Base-by-base conservation (phyloP, 2,888 invertebrate genomes). In the Erynnis tages region DNA sequence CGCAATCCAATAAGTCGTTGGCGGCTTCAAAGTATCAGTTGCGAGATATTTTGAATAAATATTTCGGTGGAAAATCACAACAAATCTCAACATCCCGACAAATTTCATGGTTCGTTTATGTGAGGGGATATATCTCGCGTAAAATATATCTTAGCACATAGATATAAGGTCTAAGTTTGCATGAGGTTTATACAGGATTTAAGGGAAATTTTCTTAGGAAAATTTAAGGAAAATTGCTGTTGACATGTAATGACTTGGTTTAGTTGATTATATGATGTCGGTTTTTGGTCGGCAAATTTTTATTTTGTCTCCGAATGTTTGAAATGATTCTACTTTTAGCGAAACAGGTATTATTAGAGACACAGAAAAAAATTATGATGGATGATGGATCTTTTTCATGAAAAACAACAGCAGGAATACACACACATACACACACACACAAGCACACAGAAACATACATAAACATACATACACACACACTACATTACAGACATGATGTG, bases 221-320 rank as follows among this genome's bases (percentile, higher is more conserved):
- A n/a, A 21, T 38, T 47, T 38, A 19, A 21, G 17, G 38, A 21
- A 47, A 38, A 30, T 47, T 47, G 47, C 19, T 35, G 38, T 38
- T 38, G 47, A 47, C 47, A 11, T 30, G 30, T 47, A 47, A 47
- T 47, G 47, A 47, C 19, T 47, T 14, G 30, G 19, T 30, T 47
- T 30, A 38, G 21, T 32, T 25, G 48, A 30, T 32, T 38, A 27
- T 40, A 10, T 19, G 21, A 30, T 44, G 30, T 44, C 13, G 32
- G 13, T 44, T 44, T 30, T 44, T 43, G 44, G 32, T 44, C 13
- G 19, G 14, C 7, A 21, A 32, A 21, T 32, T 4, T 30, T 41
- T 25, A 25, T 35, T 35, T 35, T 35, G n/a, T 19, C n/a, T 35
- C 17, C 5, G 10, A 17, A 35, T 16, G 34, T 34, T 34, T 34